Base-by-base conservation (phyloP, 1,140 invertebrate species). In the Stegodyphus mimosarum region DNA sequence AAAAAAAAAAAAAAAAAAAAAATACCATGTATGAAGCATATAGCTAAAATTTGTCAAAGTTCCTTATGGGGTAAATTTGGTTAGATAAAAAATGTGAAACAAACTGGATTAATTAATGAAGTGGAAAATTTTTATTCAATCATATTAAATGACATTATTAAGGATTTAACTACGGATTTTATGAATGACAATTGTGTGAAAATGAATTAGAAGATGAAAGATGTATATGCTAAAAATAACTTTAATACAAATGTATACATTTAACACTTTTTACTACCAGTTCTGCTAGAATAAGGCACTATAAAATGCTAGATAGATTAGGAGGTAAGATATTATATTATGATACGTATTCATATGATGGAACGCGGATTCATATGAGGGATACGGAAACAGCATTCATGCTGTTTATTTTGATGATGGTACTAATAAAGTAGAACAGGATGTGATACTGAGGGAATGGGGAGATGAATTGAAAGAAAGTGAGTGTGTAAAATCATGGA, bases 31-130 rank as follows among this genome's bases (percentile, higher is more conserved):
- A n/a, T 70, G 76, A 79, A 66, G 48, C 69, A 51, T 53, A 79
- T 55, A 55, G 51, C 76, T 33, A 79, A 70, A 49, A 79, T 70
- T 13, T 69, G 76, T 13, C 53, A 53, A 49, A 60, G 69, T 79
- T 33, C 17, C n/a, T 17, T 79, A 15, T 79, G 66, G 76, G 51
- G 64, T 79, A 79, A 79, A n/a, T 79, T 79, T 49, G 76, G 76
- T 17, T 50, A 79, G 53, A 70, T 50, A 79, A 79, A 79, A 67
- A 70, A 79, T 60, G 33, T 60, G 51, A 51, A 79, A 70, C 51
- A 79, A 60, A 55, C 66, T 6, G 52, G 69, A 70, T 33, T 53
- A 55, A 17, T 79, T 5, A 66, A 49, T 2, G 13, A 78, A 69
- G 15, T 67, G 4, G 64, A 78, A 78, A 49, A 67, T 9, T 66